Evolutionary conservation across 2,888 invertebrate genomes (phyloP).

Genomic region (Serrognathus titanus): DNA sequence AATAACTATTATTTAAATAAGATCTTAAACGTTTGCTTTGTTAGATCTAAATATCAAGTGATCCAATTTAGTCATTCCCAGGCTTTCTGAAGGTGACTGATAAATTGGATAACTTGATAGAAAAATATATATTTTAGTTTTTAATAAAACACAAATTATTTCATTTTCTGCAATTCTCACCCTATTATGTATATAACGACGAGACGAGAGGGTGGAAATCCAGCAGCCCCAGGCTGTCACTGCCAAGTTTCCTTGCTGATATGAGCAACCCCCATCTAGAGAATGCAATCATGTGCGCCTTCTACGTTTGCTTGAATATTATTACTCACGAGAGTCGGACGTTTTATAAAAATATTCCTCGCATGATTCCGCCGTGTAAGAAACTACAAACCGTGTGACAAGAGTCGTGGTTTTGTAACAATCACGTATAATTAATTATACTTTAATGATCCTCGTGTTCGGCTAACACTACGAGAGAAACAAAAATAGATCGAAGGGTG

Average conservation of each 20-base stretch:
- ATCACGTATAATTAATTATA: slow-evolving; percentile 41
- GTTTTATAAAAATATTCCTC: slow-evolving; percentile 3
- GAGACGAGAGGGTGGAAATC: slow-evolving; percentile 44
- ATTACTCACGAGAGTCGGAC: background rate
- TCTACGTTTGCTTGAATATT: background rate
- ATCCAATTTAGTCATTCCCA: no score
- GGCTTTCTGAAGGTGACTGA: no score
- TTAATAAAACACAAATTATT: no score
- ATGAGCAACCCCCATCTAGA: slow-evolving; percentile 2
- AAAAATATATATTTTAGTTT: no score
- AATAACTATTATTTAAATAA: no score
- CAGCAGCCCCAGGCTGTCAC: slow-evolving; percentile 33
- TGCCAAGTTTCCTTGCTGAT: slow-evolving; percentile 23
- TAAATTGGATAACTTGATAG: no score
- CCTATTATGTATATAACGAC: slow-evolving; percentile 23
- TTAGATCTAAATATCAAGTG: no score
- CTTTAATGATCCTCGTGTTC: slow-evolving; percentile 35
- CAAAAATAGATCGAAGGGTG: slow-evolving; percentile 3
- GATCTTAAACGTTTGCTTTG: no score
- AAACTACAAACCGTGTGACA: slow-evolving; percentile 37
- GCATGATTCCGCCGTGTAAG: slow-evolving; percentile 22
- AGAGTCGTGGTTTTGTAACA: slow-evolving; percentile 37
- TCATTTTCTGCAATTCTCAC: no score
- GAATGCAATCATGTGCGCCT: slow-evolving; percentile 1
- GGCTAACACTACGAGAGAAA: slow-evolving; percentile 7